Percentiles rank a stretch among this genome's conserved stretches.
Evolutionary conservation across 2,797 vertebrate genomes (phyloP).

Genomic region (Falco naumanni): DNA sequence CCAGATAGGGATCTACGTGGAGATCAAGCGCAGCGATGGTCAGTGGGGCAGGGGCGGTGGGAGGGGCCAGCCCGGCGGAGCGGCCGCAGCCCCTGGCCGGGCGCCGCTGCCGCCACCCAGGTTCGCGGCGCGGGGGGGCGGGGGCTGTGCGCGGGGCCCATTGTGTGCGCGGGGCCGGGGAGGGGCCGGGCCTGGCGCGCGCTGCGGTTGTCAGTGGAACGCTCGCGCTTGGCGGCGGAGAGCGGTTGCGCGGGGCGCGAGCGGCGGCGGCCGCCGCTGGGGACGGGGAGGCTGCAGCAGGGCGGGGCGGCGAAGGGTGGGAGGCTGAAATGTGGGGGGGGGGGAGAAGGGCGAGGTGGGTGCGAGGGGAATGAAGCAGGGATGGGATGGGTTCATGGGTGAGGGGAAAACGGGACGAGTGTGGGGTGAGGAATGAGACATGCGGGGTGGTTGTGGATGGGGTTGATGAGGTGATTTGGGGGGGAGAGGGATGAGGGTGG

Average conservation of each 20-base stretch:
- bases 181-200: constrained; percentile 31
- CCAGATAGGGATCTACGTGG: constrained; percentile 94
- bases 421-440: not conserved
- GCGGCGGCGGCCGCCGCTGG: not conserved
- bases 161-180: constrained; percentile 57
- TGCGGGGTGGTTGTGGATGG: not conserved
- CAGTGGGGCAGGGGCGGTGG: constrained; percentile 68
- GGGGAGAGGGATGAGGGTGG: not conserved
- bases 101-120: not conserved
- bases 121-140: not conserved
- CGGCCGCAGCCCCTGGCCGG: not conserved
- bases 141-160: constrained; percentile 55
- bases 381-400: not conserved
- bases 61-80: not conserved
- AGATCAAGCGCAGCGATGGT: constrained; percentile 98
- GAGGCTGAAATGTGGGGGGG: not conserved
- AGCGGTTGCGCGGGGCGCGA: not conserved
- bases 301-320: not conserved
- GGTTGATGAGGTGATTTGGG: not conserved
- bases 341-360: not conserved
- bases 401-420: not conserved
- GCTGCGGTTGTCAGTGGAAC: not conserved
- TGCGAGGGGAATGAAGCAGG: not conserved
- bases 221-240: not conserved
- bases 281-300: not conserved